phyloP scores from a whole-genome alignment of 2,797 vertebrate species.

The Podargus strigoides region DNA sequence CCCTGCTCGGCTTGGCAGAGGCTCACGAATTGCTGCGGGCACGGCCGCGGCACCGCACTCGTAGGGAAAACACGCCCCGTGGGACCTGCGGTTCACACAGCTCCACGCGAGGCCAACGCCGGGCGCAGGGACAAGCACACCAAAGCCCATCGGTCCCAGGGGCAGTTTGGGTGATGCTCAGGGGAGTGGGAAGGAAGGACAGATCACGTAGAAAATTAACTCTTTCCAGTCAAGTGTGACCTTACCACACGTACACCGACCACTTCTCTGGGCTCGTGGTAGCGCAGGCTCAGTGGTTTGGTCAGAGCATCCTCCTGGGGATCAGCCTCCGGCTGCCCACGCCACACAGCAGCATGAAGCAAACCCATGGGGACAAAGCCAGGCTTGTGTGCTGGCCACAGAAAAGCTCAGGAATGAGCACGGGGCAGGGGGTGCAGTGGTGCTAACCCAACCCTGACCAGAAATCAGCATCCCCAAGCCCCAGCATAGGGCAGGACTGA shows the following conservation, averaged over 20 bases:
- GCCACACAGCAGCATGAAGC: fast-evolving
- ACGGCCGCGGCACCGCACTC: background rate
- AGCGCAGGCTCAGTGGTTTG: fast-evolving
- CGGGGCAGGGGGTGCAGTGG: background rate
- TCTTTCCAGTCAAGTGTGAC: background rate
- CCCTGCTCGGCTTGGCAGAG: background rate
- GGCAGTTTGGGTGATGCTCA: background rate
- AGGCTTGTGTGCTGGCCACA: background rate
- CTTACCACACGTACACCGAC: fast-evolving
- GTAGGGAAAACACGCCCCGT: background rate
- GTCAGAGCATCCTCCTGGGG: background rate
- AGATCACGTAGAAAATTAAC: background rate
- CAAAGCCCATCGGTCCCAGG: background rate
- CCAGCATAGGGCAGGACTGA: background rate
- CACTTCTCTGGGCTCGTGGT: background rate
- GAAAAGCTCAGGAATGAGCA: fast-evolving
- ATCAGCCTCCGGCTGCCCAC: fast-evolving
- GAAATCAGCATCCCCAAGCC: background rate
- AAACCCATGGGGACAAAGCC: background rate
- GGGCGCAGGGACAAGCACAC: background rate
- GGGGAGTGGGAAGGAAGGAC: background rate
- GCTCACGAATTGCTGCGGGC: background rate
- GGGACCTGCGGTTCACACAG: background rate
- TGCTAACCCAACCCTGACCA: background rate
- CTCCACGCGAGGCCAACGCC: background rate